phyloP scores from a whole-genome alignment of 2,113 vertebrate genomes.

The Coptodon bakossiorum region DNA sequence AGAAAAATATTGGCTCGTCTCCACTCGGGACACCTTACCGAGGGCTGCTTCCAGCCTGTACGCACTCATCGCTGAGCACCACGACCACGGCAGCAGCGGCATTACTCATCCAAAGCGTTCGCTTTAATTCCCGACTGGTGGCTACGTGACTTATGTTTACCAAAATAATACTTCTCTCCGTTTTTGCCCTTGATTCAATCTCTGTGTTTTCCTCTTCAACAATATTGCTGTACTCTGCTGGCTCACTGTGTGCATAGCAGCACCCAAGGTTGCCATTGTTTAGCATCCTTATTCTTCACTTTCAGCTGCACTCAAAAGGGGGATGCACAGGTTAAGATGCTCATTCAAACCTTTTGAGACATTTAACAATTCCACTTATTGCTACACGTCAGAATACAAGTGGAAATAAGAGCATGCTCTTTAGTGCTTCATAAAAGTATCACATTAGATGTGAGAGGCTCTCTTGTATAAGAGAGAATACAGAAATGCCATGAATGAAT shows the following conservation, averaged over 20 bases:
- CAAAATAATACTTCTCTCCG: background rate
- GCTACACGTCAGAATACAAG: background rate
- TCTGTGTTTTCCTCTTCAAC: background rate
- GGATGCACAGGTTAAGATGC: slow-evolving; percentile 10
- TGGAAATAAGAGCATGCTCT: slow-evolving; percentile 1
- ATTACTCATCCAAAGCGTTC: slow-evolving; percentile 18
- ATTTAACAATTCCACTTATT: background rate
- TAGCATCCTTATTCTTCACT: slow-evolving; percentile 13
- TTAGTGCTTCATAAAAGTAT: background rate
- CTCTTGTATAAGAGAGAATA: background rate
- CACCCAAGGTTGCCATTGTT: slow-evolving; percentile 5
- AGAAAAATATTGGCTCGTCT: slow-evolving; percentile 12
- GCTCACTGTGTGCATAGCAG: background rate
- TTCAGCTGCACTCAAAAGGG: background rate
- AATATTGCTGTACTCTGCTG: background rate
- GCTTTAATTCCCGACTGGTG: background rate
- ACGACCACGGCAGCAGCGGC: background rate
- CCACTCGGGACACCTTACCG: background rate
- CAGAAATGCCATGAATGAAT: background rate
- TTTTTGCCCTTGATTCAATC: background rate
- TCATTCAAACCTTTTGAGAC: background rate
- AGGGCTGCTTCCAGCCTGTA: background rate
- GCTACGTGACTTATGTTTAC: slow-evolving; percentile 7
- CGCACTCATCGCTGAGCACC: background rate
- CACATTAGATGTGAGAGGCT: background rate